Conservation (phyloP, 2,113 vertebrate genomes). For the Calonectris borealis region DNA sequence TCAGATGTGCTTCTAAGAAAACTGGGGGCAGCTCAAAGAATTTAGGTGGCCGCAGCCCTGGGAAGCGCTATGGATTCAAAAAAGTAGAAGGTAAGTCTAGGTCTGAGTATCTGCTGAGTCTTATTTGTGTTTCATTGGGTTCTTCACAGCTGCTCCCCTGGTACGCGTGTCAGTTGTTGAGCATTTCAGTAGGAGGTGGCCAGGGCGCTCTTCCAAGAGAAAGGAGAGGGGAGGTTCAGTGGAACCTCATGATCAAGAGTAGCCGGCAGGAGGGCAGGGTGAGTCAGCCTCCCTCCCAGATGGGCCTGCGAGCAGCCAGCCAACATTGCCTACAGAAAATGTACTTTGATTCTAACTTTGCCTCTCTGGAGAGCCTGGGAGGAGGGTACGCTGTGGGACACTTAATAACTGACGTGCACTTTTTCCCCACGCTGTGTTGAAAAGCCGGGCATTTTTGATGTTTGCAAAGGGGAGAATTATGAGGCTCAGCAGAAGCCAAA, state of each 20-base stretch:
- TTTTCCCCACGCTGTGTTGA: neutral
- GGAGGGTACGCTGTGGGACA: neutral
- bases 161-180: accelerated
- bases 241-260: neutral
- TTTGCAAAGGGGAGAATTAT: slow-evolving; percentile 13
- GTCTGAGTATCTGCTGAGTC: neutral
- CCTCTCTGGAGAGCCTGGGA: neutral
- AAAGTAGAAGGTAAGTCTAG: slow-evolving; percentile 86
- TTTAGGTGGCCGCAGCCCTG: slow-evolving; percentile 84
- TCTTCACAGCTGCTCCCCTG: neutral
- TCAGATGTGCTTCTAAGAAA: slow-evolving; percentile 91
- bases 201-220: neutral
- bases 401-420: neutral
- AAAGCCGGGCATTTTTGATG: neutral
- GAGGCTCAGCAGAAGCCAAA: slow-evolving; percentile 29
- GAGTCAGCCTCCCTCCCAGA: neutral
- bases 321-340: neutral
- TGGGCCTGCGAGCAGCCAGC: accelerated
- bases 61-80: slow-evolving; percentile 85
- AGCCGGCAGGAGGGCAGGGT: neutral
- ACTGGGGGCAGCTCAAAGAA: slow-evolving; percentile 86
- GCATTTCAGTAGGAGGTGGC: neutral
- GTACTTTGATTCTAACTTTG: neutral
- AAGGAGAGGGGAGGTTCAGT: neutral
- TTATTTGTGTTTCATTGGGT: neutral